These are phyloP conservation scores for Etheostoma nigrum DNA, from an alignment of 2,797 vertebrate genomes.

Conservation along the genomic window DNA sequence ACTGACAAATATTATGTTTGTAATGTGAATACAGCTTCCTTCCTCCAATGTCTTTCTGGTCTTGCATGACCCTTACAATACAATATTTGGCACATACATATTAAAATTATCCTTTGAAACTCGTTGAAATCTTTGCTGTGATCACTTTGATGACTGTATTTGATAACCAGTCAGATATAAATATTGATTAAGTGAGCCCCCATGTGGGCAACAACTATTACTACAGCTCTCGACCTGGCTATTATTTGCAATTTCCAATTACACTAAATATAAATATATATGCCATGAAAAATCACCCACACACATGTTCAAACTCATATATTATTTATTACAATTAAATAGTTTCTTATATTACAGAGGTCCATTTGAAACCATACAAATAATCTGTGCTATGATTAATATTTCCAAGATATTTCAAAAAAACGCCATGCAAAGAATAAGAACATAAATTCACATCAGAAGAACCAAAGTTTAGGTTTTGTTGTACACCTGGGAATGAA, in stretches of 20 bases:
- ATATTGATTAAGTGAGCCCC: constrained; percentile 64
- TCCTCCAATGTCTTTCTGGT: neutral
- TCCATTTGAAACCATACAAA: constrained; percentile 90
- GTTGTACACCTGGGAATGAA: constrained; percentile 81
- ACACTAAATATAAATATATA: neutral
- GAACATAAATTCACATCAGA: constrained; percentile 82
- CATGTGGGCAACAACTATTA: constrained; percentile 70
- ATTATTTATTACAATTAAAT: constrained; percentile 93
- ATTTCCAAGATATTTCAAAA: constrained; percentile 85
- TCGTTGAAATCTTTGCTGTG: neutral
- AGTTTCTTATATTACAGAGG: constrained; percentile 89
- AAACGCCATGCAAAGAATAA: constrained; percentile 85
- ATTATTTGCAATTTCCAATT: neutral
- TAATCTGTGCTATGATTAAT: constrained; percentile 87
- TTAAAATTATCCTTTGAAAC: neutral
- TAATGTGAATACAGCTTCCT: neutral
- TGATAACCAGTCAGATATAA: neutral
- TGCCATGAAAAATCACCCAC: constrained; percentile 1
- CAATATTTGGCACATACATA: neutral
- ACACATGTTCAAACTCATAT: constrained; percentile 85
- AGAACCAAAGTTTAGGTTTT: constrained; percentile 70
- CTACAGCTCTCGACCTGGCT: constrained; percentile 54
- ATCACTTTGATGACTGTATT: neutral
- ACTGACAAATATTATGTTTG: neutral
- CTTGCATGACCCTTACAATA: neutral